These are phyloP conservation scores for Macrochelys suwanniensis DNA, from an alignment of 2,797 vertebrate genomes.

Conservation along the genomic window DNA sequence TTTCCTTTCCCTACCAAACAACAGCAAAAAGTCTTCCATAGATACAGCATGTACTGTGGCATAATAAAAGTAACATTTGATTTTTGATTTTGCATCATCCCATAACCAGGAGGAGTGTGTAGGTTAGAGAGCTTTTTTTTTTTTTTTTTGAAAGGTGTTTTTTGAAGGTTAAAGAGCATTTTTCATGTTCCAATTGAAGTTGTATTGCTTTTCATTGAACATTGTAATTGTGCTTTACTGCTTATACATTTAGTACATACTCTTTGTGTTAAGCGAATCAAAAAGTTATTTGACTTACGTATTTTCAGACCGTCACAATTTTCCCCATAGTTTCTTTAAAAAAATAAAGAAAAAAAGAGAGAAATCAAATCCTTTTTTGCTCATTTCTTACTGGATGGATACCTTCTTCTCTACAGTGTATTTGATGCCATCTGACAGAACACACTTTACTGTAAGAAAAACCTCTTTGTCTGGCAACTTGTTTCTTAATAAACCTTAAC, in stretches of 20 bases:
- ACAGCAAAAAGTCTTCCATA: background rate
- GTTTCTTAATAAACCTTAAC: background rate
- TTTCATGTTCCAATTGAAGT: background rate
- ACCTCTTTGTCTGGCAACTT: background rate
- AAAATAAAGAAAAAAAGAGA: background rate
- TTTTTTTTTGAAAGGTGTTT: too few species aligned
- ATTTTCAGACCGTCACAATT: background rate
- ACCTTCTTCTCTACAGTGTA: background rate
- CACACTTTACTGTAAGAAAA: background rate
- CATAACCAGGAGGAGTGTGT: background rate
- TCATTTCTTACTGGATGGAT: constrained; percentile 35
- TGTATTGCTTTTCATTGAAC: constrained; percentile 2
- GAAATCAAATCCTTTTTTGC: constrained; percentile 5
- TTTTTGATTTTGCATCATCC: background rate
- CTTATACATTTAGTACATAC: background rate
- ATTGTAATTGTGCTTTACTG: constrained; percentile 2
- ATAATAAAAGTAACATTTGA: background rate
- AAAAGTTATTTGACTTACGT: background rate
- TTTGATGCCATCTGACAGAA: background rate
- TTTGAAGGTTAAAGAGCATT: background rate
- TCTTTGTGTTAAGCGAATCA: background rate
- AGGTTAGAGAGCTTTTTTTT: background rate
- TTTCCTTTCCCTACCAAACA: background rate
- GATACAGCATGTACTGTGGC: background rate
- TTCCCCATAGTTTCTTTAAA: background rate